phyloP scores from a whole-genome alignment of 2,113 vertebrate genomes.

The Pseudopipra pipra region DNA sequence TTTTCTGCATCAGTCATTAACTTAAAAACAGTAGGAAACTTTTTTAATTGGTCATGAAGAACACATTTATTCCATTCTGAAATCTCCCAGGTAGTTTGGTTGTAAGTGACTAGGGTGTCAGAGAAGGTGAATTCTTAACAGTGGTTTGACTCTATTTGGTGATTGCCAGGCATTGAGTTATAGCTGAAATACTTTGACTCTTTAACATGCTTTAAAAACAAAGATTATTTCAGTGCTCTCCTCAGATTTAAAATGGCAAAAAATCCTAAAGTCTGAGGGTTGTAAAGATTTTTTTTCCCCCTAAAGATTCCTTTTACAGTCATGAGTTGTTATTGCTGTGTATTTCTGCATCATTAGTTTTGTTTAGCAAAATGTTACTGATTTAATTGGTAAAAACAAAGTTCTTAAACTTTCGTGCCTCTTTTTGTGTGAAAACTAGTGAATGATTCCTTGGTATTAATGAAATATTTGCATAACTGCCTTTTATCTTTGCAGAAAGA shows the following conservation, averaged over 20 bases:
- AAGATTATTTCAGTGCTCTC: not conserved
- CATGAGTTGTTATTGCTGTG: not conserved
- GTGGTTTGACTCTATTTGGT: not conserved
- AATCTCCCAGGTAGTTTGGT: not conserved
- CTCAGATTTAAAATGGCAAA: not conserved
- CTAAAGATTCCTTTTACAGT: not conserved
- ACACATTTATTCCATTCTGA: not conserved
- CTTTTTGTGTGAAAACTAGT: not conserved
- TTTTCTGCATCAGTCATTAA: not conserved
- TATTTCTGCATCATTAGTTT: not conserved
- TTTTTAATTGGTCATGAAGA: not conserved
- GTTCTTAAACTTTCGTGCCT: not conserved
- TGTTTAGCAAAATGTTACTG: not conserved
- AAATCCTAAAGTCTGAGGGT: not conserved
- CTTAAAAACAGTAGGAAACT: not conserved
- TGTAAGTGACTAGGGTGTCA: not conserved
- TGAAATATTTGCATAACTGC: not conserved
- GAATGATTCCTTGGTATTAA: not conserved
- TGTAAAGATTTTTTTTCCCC: not conserved
- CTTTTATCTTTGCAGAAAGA: not conserved
- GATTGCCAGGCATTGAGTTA: not conserved
- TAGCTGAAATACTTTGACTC: not conserved
- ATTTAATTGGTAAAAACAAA: not conserved
- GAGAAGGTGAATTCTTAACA: not conserved
- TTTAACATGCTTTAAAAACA: not conserved